Base-by-base conservation (phyloP, 2,888 invertebrate genomes). In the Osedax frankpressi region DNA sequence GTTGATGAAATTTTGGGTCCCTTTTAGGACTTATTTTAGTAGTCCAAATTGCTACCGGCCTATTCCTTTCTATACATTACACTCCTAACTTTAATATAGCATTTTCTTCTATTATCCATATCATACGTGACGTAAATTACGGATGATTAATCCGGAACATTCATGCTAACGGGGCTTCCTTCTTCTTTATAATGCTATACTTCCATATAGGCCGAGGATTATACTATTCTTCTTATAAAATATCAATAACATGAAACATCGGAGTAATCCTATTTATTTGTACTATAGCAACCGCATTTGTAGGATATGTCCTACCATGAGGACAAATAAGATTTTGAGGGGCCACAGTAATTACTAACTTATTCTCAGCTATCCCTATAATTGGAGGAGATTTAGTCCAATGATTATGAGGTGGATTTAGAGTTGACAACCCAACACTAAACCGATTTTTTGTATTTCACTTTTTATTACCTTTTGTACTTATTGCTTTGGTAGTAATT, bases 351-450 rank as follows among this genome's bases (percentile, higher is more conserved):
- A 90, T 90, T 88, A 90, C 89, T 30, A 90, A 90, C 81, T 79
- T 91, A 79, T 75, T 91, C 76, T 90, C 90, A 0, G 89, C 89
- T 1, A 87, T 91, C 11, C 90, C 90, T 0, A 89, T 88, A 77
- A 79, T 90, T 85, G 90, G 90, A 19, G 19, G 19, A 74, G 82
- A 81, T 76, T 79, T 90, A 84, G 89, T 90, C 0, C 86, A 88
- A 84, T 90, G 90, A 88, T 84, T 91, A 79, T 91, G 90, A 87
- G 90, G 90, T 1, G 90, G 90, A 80, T 91, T 90, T 84, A 88
- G 89, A 0, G 88, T 91, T 25, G 88, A 89, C 84, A 89, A 90
- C 79, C 88, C 90, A 0, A 91, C 91, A 0, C 80, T 91, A 85
- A 89, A 88, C n/a, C 90, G 90, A 85, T 91, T 90, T 83, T 91